These are phyloP conservation scores for Rhorus exstirpatorius DNA, from an alignment of 2,888 invertebrate genomes.

Conservation along the genomic window DNA sequence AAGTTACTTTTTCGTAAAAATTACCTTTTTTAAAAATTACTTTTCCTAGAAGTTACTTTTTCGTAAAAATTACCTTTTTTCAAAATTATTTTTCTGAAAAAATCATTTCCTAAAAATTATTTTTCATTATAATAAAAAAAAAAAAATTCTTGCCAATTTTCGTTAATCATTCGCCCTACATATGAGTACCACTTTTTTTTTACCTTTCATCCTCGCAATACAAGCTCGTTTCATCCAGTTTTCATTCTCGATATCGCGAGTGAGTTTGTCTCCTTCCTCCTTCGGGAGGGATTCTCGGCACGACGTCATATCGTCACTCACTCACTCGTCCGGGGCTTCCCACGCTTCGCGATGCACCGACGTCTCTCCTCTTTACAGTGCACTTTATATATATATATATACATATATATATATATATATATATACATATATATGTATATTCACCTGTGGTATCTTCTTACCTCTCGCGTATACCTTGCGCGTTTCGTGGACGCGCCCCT, in stretches of 20 bases:
- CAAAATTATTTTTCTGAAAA: too few relatives aligned
- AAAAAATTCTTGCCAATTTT: too few relatives aligned
- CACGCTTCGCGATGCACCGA: slow-evolving; percentile 78
- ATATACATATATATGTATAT: slow-evolving; percentile 16
- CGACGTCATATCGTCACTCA: slow-evolving; percentile 58
- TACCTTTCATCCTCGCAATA: too few relatives aligned
- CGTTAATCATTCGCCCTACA: too few relatives aligned
- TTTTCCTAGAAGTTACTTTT: too few relatives aligned
- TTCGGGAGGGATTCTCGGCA: slow-evolving; percentile 6
- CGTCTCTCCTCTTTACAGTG: slow-evolving; percentile 60
- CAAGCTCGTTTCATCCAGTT: too few relatives aligned
- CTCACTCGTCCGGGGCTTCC: slow-evolving; percentile 76
- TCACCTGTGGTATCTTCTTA: slow-evolving; percentile 44
- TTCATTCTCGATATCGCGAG: slow-evolving; percentile 56
- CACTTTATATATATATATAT: not conserved
- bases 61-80: too few relatives aligned
- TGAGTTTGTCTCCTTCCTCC: slow-evolving; percentile 11
- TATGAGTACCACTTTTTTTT: too few relatives aligned
- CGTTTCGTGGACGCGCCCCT: slow-evolving; percentile 70
- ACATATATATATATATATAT: slow-evolving; percentile 6
- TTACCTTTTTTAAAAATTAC: too few relatives aligned
- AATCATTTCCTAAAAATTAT: too few relatives aligned
- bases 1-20: too few relatives aligned
- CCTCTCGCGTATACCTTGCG: slow-evolving; percentile 48
- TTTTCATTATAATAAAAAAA: too few relatives aligned